Base-by-base conservation (phyloP, 2,888 invertebrate species). In the Tipula confusa region DNA sequence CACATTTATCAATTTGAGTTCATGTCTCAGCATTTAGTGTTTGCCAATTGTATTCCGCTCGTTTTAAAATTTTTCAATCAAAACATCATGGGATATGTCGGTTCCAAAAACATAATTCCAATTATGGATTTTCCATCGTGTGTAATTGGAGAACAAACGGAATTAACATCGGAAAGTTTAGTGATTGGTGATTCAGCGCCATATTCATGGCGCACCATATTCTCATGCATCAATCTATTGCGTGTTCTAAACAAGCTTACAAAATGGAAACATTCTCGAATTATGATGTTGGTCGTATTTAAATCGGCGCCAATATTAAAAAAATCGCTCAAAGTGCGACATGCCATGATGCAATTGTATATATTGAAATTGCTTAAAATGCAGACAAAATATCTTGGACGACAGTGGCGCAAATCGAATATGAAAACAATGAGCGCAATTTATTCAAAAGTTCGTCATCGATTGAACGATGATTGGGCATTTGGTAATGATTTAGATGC, bases 351-450 rank as follows among this genome's bases (percentile, higher is more conserved):
- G 93, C 99, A 99, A 90, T 92, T 99, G 86, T 99, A 99, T 89
- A 97, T 98, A 9, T 91, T 99, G 85, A 99, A 99, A 89, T 91
- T 99, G 84, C 91, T 99, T 13, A 99, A 99, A 91, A 98, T 99
- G 98, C 99, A 99, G 91, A 98, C 99, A 0, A 98, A 99, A 88
- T 99, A 99, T 90, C 92, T 99, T 86, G 99, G 99, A 0, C 92
- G 99, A 11, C 99, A 99, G 88, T 99, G 99, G 99, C 93, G 99
- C 82, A 99, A 99, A 90, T 96, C 97, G 0, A 99, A 99, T 89
- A 99, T 99, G 98, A 99, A 98, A 89, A 98, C 98, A 0, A 97
- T 99, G 91, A 98, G 98, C 88, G 98, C 98, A 84, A 99, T 99
- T 88, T 99, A 99, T 89, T 95, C 97, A 84, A 98, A 99, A 92